phyloP scores from a whole-genome alignment of 1,140 invertebrate genomes.

The Nasonia longicornis region DNA sequence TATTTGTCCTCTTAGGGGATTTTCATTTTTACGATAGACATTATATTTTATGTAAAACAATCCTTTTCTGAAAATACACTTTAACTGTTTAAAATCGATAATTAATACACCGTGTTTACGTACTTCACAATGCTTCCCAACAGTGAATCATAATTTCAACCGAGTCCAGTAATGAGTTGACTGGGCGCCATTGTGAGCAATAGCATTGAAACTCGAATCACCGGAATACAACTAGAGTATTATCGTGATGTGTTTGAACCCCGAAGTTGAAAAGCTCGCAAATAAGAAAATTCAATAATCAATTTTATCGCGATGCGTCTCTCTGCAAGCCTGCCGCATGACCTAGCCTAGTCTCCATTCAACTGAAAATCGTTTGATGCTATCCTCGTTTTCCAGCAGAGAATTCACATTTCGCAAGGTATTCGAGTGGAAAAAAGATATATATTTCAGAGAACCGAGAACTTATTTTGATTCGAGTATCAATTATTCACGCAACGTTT shows the following conservation, averaged over 20 bases:
- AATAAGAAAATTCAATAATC: conserved; percentile 1
- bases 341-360: not conserved
- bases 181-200: not conserved
- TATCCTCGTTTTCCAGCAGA: not conserved
- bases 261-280: not conserved
- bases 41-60: not conserved
- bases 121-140: not conserved
- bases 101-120: not conserved
- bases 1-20: not conserved
- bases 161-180: not conserved
- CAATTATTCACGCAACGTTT: conserved; percentile 22
- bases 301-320: not conserved
- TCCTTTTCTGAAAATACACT: no score
- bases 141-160: no score
- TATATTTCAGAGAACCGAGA: not conserved
- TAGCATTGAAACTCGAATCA: not conserved
- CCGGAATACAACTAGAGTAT: not conserved
- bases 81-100: no score
- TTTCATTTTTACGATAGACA: not conserved
- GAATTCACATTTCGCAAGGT: not conserved
- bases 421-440: not conserved
- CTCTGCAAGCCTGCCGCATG: not conserved
- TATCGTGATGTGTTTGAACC: not conserved
- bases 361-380: not conserved
- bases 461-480: not conserved